phyloP scores from a whole-genome alignment of 2,113 vertebrate species.

The Alligator mississippiensis region DNA sequence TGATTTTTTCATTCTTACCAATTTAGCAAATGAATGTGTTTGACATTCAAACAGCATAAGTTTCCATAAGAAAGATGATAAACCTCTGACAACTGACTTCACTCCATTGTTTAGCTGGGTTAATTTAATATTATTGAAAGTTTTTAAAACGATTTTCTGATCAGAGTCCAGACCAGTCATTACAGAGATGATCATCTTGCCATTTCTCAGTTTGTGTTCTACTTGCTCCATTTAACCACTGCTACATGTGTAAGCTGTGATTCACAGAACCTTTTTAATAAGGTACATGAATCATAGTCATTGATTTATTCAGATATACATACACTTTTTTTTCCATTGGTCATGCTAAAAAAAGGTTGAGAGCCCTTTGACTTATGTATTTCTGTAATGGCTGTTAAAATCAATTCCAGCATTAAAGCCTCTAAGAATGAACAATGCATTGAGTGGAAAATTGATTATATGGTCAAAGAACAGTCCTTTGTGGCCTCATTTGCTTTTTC shows the following conservation, averaged over 20 bases:
- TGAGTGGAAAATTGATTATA: slow-evolving; percentile 87
- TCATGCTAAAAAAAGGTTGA: slow-evolving; percentile 80
- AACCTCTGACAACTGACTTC: background rate
- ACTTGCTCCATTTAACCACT: slow-evolving; percentile 45
- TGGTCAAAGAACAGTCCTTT: slow-evolving; percentile 84
- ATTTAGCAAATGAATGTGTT: background rate
- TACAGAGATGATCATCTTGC: slow-evolving; percentile 29
- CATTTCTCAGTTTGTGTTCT: slow-evolving; percentile 58
- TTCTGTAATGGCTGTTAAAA: slow-evolving; percentile 86
- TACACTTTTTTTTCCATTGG: slow-evolving; percentile 76
- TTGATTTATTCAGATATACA: slow-evolving; percentile 80
- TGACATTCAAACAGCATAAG: background rate
- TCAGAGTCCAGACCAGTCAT: slow-evolving; percentile 2
- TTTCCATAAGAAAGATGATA: background rate
- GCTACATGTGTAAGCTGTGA: slow-evolving; percentile 58
- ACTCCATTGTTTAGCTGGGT: background rate
- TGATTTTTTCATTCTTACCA: background rate
- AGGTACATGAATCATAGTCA: slow-evolving; percentile 75
- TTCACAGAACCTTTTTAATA: slow-evolving; percentile 70
- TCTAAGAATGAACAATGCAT: slow-evolving; percentile 85
- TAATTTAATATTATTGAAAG: slow-evolving; percentile 13
- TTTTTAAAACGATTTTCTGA: slow-evolving; percentile 57
- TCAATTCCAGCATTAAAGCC: slow-evolving; percentile 87
- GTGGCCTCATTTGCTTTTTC: slow-evolving; percentile 85
- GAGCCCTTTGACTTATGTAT: slow-evolving; percentile 83